Conservation (phyloP, 64 coral and sea anemone genomes). For the Stichodactyla helianthus region DNA sequence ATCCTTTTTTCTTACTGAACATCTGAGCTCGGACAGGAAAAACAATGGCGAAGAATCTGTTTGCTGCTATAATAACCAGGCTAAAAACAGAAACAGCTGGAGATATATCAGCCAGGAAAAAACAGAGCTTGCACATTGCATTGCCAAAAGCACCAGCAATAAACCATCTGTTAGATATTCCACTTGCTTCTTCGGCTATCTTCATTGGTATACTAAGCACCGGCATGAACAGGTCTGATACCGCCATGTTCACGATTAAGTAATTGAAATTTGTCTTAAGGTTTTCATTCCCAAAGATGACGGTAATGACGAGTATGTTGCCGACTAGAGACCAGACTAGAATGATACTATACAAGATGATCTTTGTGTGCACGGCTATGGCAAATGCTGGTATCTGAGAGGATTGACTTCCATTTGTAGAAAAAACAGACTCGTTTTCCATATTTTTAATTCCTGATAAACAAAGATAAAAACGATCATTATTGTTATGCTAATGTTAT, state of each 20-base stretch:
- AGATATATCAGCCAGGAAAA: constrained; percentile 45
- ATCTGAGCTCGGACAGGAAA: constrained; percentile 50
- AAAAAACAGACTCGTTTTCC: background rate
- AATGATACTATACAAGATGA: constrained; percentile 34
- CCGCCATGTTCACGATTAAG: constrained; percentile 77
- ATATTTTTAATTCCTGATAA: background rate
- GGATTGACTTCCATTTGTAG: background rate
- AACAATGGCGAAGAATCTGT: constrained; percentile 62
- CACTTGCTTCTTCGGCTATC: constrained; percentile 8
- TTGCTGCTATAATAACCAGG: constrained; percentile 54
- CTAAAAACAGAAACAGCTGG: constrained; percentile 65
- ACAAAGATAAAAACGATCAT: background rate
- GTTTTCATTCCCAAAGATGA: constrained; percentile 39
- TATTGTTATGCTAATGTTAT: no score
- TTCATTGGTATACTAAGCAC: constrained; percentile 39
- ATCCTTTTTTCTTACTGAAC: constrained; percentile 19
- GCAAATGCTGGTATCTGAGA: background rate
- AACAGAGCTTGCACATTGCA: constrained; percentile 49
- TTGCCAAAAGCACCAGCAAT: constrained; percentile 15
- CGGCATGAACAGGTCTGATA: constrained; percentile 51
- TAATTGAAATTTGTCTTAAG: constrained; percentile 74
- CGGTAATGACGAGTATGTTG: constrained; percentile 57
- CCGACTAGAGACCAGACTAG: constrained; percentile 52
- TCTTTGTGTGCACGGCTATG: background rate
- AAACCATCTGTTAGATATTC: background rate